These are phyloP conservation scores for Falco cherrug DNA, from an alignment of 2,797 vertebrate species.

Conservation along the genomic window DNA sequence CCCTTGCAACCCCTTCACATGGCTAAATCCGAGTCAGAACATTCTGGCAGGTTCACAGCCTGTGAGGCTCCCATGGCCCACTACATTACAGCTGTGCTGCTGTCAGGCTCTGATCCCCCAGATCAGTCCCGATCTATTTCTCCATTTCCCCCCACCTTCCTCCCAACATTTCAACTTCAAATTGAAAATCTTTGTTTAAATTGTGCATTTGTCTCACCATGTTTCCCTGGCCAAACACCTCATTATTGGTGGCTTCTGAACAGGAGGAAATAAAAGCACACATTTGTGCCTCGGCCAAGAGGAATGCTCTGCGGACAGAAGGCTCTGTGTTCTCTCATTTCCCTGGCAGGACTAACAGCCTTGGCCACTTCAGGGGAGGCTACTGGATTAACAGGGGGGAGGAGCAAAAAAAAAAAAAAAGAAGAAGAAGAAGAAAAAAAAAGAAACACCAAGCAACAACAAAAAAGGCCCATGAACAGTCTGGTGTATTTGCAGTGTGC, in stretches of 20 bases:
- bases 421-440: not conserved
- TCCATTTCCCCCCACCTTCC: not conserved
- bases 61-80: not conserved
- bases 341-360: slow-evolving; percentile 42
- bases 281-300: slow-evolving; percentile 30
- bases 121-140: not conserved
- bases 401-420: not conserved
- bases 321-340: slow-evolving; percentile 36
- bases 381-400: not conserved
- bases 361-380: slow-evolving; percentile 4
- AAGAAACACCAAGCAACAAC: not conserved
- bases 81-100: not conserved
- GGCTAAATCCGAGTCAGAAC: not conserved
- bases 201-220: not conserved
- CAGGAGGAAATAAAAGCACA: slow-evolving; percentile 12
- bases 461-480: not conserved
- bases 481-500: not conserved
- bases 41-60: not conserved
- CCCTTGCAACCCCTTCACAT: not conserved
- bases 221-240: not conserved
- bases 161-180: not conserved
- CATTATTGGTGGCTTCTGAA: not conserved
- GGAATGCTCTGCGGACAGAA: not conserved
- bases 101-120: not conserved
- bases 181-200: not conserved